phyloP scores from a whole-genome alignment of 2,113 vertebrate genomes.

The Corvus cornix region DNA sequence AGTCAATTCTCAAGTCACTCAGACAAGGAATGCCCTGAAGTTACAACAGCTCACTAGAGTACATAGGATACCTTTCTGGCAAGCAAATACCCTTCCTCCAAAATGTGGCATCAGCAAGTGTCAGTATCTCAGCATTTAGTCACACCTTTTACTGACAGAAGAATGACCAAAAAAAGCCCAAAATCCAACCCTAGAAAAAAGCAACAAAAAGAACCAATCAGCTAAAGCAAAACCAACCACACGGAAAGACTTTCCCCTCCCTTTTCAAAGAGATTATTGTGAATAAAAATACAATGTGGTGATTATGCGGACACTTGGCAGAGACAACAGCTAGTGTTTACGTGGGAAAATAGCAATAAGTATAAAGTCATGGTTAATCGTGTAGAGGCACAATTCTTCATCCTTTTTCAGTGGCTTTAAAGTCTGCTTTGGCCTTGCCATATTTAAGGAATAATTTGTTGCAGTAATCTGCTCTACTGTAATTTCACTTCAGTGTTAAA shows the following conservation, averaged over 20 bases:
- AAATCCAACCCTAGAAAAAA: neutral
- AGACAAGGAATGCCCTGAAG: neutral
- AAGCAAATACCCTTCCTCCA: neutral
- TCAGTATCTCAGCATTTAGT: neutral
- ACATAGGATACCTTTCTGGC: neutral
- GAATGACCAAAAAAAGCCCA: neutral
- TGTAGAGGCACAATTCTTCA: neutral
- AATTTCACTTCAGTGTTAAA: neutral
- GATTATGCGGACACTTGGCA: neutral
- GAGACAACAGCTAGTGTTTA: neutral
- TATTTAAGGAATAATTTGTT: neutral
- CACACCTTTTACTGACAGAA: neutral
- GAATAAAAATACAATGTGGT: slow-evolving; percentile 2
- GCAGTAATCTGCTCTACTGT: neutral
- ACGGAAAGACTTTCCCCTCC: neutral
- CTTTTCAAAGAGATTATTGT: slow-evolving; percentile 21
- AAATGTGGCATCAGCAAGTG: neutral
- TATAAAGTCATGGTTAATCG: neutral
- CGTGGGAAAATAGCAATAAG: neutral
- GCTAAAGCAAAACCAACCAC: neutral
- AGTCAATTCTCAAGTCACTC: neutral
- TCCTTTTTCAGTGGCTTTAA: neutral
- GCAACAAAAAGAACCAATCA: neutral
- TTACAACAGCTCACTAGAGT: neutral
- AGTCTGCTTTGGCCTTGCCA: neutral